Conservation (phyloP, 1,140 invertebrate species). For the Sminthurides bifidus region DNA sequence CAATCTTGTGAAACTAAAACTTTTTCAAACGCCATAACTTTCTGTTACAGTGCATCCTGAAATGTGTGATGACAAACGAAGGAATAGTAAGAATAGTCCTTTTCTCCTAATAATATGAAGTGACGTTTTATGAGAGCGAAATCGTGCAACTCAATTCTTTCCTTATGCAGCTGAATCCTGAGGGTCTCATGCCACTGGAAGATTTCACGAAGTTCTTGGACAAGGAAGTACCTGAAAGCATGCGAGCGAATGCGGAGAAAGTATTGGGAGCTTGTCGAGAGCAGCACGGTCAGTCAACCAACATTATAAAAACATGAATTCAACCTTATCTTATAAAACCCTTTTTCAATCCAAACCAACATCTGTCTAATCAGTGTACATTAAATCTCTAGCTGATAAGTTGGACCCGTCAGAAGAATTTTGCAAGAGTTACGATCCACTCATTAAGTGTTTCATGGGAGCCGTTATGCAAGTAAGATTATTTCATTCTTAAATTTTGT, state of each 20-base stretch:
- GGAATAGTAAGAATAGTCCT: constrained; percentile 7
- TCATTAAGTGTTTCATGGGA: constrained; percentile 11
- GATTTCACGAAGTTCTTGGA: not conserved
- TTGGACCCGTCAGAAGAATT: constrained; percentile 8
- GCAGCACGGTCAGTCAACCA: constrained; percentile 7
- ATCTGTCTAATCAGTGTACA: not conserved
- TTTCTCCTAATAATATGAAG: too few species aligned
- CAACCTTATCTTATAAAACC: too few species aligned
- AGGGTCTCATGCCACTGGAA: not conserved
- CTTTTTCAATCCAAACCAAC: not conserved
- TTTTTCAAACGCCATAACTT: not conserved
- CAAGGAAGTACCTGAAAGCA: not conserved
- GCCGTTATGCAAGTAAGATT: not conserved
- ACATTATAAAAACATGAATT: not conserved
- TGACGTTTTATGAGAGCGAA: too few species aligned
- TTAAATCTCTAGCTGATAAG: not conserved
- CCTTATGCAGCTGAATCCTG: not conserved
- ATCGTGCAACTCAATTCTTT: not conserved
- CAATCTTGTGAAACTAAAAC: not conserved
- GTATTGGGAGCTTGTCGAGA: constrained; percentile 1
- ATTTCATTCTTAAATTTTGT: too few species aligned
- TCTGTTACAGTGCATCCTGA: constrained; percentile 4
- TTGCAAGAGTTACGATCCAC: constrained; percentile 12
- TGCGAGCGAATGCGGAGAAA: not conserved
- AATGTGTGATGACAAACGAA: constrained; percentile 4